phyloP scores from a whole-genome alignment of 2,797 vertebrate genomes.

The Pantherophis vulpinus region DNA sequence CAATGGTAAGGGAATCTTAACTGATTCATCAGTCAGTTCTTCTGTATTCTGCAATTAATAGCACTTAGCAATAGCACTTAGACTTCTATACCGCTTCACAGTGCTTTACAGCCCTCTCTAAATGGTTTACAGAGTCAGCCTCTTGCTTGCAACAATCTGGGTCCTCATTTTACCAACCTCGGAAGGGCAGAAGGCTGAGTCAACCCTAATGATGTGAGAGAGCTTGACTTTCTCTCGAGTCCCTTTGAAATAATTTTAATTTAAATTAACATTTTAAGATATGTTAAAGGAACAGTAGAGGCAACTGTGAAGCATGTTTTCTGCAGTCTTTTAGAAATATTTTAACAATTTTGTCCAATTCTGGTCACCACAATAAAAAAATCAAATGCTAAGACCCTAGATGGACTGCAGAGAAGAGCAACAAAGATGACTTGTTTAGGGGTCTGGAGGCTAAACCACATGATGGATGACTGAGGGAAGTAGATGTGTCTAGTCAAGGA shows the following conservation, averaged over 20 bases:
- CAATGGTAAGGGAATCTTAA: conserved; percentile 71
- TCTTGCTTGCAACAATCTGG: too few species aligned
- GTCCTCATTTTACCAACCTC: too few species aligned
- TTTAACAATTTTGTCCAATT: not conserved
- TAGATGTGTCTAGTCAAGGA: not conserved
- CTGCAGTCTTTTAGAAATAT: not conserved
- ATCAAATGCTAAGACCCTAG: not conserved
- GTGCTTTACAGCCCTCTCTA: not conserved
- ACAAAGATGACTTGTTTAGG: not conserved
- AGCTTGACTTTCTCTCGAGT: not conserved
- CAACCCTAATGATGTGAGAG: not conserved
- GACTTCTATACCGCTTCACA: too few species aligned
- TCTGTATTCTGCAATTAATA: not conserved
- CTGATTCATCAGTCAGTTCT: not conserved
- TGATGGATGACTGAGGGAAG: not conserved
- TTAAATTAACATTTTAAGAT: not conserved
- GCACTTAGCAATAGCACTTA: too few species aligned
- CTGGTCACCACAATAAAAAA: not conserved
- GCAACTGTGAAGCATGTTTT: not conserved
- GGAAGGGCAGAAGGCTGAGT: too few species aligned
- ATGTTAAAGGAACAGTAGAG: not conserved
- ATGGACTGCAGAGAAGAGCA: not conserved
- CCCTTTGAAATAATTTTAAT: not conserved
- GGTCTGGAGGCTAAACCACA: not conserved
- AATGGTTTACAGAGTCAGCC: not conserved